phyloP scores from a whole-genome alignment of 1,140 invertebrate genomes.

The Oscheius sp. region DNA sequence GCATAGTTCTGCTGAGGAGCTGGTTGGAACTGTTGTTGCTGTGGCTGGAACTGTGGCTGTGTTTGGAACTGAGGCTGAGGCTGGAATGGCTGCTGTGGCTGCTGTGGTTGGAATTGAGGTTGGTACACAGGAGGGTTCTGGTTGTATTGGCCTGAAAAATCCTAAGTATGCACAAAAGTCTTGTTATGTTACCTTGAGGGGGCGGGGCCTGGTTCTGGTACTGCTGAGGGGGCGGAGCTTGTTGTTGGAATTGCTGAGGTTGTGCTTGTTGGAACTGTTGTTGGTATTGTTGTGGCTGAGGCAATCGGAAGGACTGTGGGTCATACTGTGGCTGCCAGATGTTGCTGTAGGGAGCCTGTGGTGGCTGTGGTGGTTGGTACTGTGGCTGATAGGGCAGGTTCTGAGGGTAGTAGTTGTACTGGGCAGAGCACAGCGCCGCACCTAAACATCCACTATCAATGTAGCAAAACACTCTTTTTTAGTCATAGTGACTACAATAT shows the following conservation, averaged over 20 bases:
- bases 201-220: no score
- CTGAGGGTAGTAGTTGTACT: background rate
- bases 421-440: background rate
- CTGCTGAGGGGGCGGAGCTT: background rate
- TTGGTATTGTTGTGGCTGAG: constrained; percentile 9
- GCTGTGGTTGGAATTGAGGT: constrained; percentile 24
- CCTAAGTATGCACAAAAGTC: background rate
- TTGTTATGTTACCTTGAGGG: no score
- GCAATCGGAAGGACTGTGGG: constrained; percentile 4
- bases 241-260: constrained; percentile 10
- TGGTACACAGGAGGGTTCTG: constrained; percentile 10
- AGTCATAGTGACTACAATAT: no score
- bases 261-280: constrained; percentile 11
- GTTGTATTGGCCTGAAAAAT: background rate
- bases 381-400: background rate
- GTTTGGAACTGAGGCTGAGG: constrained; percentile 4
- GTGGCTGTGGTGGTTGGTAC: background rate
- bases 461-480: no score
- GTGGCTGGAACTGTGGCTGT: constrained; percentile 19
- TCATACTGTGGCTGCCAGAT: constrained; percentile 7
- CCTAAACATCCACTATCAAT: no score
- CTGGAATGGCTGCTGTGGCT: constrained; percentile 19
- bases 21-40: constrained; percentile 28
- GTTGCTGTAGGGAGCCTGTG: no score
- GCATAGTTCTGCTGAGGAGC: constrained; percentile 31